A percentile compares a stretch with the other conserved stretches of the same genome.
phyloP scores from a whole-genome alignment of 2,797 vertebrate genomes.

The Muscicapa comitata region DNA sequence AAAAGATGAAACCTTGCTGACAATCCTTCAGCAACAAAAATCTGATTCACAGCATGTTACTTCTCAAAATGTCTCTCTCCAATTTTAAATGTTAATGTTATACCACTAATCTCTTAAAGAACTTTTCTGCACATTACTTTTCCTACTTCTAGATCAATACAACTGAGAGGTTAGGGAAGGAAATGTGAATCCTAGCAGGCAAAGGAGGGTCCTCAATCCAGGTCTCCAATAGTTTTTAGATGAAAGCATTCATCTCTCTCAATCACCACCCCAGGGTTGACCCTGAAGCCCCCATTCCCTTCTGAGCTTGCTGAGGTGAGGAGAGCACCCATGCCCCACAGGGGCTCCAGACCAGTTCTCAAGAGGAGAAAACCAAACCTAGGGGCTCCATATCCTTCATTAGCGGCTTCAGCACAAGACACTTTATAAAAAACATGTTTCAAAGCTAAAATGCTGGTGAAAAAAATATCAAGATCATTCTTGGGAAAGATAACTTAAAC shows the following conservation, averaged over 20 bases:
- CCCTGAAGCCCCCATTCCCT: neutral
- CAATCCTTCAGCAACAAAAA: conserved; percentile 51
- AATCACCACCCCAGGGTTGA: neutral
- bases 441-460: neutral
- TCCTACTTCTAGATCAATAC: neutral
- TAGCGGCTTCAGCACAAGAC: neutral
- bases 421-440: neutral
- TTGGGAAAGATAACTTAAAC: neutral
- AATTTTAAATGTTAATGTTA: conserved; percentile 53
- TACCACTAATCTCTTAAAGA: neutral
- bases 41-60: conserved; percentile 56
- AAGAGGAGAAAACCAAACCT: neutral
- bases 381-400: neutral
- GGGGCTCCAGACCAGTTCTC: neutral
- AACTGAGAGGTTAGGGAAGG: neutral
- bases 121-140: neutral
- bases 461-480: neutral
- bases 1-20: conserved; percentile 37
- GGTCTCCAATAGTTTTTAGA: neutral
- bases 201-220: neutral
- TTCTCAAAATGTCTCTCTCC: conserved; percentile 53
- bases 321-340: neutral
- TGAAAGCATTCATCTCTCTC: neutral
- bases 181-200: neutral
- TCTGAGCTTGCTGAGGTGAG: neutral